phyloP scores from a whole-genome alignment of 2,113 vertebrate species.

The Oostethus manadensis region DNA sequence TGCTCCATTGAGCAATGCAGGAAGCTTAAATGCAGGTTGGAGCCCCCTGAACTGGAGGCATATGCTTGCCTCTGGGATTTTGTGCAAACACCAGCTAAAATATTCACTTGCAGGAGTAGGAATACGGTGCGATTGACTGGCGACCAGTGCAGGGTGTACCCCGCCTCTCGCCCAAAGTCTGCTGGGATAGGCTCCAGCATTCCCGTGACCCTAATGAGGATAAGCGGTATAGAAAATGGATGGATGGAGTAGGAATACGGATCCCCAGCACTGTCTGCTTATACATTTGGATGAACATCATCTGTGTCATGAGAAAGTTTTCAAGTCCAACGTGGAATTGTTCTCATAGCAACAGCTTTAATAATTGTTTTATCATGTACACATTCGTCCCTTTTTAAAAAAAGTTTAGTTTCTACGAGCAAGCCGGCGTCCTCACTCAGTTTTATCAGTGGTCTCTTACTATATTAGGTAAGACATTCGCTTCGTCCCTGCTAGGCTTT shows the following conservation, averaged over 20 bases:
- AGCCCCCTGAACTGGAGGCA: slow-evolving; percentile 24
- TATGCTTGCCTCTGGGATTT: slow-evolving; percentile 26
- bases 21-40: slow-evolving; percentile 44
- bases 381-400: too few relatives aligned
- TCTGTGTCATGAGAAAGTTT: too few relatives aligned
- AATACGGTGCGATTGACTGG: too few relatives aligned
- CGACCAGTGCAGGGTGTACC: too few relatives aligned
- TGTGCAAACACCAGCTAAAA: slow-evolving; percentile 17
- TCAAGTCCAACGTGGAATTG: background rate
- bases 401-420: background rate
- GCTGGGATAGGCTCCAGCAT: too few relatives aligned
- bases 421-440: background rate
- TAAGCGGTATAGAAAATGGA: too few relatives aligned
- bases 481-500: slow-evolving; percentile 1
- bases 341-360: background rate
- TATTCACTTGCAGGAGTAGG: background rate
- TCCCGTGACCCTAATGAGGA: too few relatives aligned
- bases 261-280: too few relatives aligned
- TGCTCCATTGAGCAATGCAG: slow-evolving; percentile 43
- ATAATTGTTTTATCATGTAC: background rate
- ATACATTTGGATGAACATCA: too few relatives aligned
- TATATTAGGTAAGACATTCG: slow-evolving; percentile 6
- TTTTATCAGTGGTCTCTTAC: background rate
- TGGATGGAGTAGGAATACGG: background rate
- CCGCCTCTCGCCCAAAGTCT: too few relatives aligned